Conservation (phyloP, 92 coral and sea anemone species). For the Heliopora coerulea region DNA sequence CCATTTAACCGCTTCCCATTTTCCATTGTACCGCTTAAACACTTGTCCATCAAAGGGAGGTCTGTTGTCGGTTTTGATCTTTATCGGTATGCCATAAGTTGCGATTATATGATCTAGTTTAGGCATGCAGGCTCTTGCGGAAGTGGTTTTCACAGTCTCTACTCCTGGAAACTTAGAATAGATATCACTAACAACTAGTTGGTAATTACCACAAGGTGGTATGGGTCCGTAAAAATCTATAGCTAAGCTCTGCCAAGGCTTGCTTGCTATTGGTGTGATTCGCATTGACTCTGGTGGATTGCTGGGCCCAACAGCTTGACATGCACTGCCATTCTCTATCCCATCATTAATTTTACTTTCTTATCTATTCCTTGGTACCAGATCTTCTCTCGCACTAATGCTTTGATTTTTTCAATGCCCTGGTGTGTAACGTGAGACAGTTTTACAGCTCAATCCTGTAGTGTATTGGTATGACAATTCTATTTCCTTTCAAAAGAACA, state of each 20-base stretch:
- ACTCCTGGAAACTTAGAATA: slow-evolving; percentile 54
- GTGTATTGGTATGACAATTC: slow-evolving; percentile 14
- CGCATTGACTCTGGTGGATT: not conserved
- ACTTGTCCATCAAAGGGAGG: slow-evolving; percentile 18
- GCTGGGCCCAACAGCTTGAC: too few relatives aligned
- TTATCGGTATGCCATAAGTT: slow-evolving; percentile 46
- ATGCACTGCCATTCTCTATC: too few relatives aligned
- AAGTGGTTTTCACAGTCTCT: slow-evolving; percentile 37
- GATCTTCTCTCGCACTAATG: slow-evolving; percentile 3
- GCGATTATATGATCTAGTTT: slow-evolving; percentile 46
- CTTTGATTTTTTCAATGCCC: slow-evolving; percentile 20
- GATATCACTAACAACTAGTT: slow-evolving; percentile 41
- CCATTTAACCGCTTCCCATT: not conserved
- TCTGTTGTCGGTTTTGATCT: slow-evolving; percentile 6
- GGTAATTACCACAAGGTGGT: slow-evolving; percentile 33
- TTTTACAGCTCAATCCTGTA: slow-evolving; percentile 11
- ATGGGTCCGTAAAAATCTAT: slow-evolving; percentile 33
- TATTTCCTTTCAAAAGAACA: not conserved
- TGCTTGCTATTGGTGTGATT: not conserved
- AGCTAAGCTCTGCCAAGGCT: slow-evolving; percentile 30
- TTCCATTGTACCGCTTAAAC: slow-evolving; percentile 7
- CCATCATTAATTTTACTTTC: not conserved
- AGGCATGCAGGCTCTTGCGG: slow-evolving; percentile 34
- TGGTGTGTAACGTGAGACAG: slow-evolving; percentile 15
- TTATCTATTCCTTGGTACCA: slow-evolving; percentile 11